phyloP scores from a whole-genome alignment of 2,113 vertebrate genomes.

The Python bivittatus region DNA sequence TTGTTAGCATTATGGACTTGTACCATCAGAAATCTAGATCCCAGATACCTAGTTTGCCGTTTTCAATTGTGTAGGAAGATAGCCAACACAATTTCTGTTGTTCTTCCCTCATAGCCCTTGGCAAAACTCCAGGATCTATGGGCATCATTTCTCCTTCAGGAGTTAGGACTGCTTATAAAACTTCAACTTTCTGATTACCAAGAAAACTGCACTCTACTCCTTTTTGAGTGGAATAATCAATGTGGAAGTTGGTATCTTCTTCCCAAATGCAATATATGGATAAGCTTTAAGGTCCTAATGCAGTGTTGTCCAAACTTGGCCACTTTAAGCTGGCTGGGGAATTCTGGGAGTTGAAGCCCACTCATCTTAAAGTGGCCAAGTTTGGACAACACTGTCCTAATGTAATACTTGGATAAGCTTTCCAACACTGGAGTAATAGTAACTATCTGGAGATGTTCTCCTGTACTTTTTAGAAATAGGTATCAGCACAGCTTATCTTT shows the following conservation, averaged over 20 bases:
- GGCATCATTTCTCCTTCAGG: background rate
- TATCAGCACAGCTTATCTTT: background rate
- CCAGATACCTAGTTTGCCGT: background rate
- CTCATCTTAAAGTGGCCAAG: no score
- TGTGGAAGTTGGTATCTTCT: background rate
- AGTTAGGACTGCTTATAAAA: background rate
- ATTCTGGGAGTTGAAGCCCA: no score
- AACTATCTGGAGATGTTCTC: background rate
- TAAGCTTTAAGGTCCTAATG: background rate
- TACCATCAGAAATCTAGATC: background rate
- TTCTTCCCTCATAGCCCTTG: background rate
- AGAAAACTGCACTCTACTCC: background rate
- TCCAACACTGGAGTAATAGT: constrained; percentile 16
- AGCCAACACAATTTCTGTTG: no score
- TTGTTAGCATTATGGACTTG: background rate
- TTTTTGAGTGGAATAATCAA: background rate
- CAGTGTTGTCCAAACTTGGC: no score
- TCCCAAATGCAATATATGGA: background rate
- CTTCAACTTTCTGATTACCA: background rate
- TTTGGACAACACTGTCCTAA: background rate
- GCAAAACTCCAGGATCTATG: background rate
- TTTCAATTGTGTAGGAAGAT: background rate
- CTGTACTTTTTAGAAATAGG: constrained; percentile 2
- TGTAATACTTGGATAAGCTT: constrained; percentile 1
- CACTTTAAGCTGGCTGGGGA: no score